These are phyloP conservation scores for Amyelois transitella DNA, from an alignment of 1,140 invertebrate genomes.

Conservation along the genomic window DNA sequence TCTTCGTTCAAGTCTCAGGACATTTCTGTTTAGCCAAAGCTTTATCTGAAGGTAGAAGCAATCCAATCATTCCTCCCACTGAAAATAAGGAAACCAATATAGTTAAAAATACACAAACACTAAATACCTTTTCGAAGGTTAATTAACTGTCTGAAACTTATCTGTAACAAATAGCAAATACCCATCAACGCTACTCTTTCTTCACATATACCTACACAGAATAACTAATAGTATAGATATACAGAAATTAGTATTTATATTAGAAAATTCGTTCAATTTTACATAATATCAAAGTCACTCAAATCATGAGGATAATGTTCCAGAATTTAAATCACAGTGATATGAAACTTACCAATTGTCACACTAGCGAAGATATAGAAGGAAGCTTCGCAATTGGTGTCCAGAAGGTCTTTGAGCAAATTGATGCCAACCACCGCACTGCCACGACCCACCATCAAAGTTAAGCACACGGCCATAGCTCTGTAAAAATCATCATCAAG, in stretches of 20 bases:
- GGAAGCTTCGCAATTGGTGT: slow-evolving; percentile 43
- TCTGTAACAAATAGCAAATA: no score
- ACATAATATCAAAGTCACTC: no score
- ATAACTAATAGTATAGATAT: no score
- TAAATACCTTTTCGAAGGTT: no score
- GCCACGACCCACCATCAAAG: slow-evolving; percentile 58
- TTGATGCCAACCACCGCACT: slow-evolving; percentile 60
- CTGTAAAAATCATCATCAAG: slow-evolving; percentile 33
- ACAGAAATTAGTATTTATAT: no score
- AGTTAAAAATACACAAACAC: background rate
- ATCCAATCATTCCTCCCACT: slow-evolving; percentile 38
- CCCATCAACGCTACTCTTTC: no score
- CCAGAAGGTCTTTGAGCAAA: slow-evolving; percentile 46
- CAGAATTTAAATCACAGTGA: no score
- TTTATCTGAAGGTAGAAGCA: slow-evolving; percentile 34
- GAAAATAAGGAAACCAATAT: slow-evolving; percentile 15
- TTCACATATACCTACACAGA: no score
- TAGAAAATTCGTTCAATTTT: no score
- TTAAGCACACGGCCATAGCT: slow-evolving; percentile 66
- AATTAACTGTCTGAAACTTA: no score
- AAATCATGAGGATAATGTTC: no score
- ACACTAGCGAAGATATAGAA: slow-evolving; percentile 56
- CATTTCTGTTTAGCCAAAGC: slow-evolving; percentile 14
- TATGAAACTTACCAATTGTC: slow-evolving; percentile 41
- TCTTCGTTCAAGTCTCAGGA: slow-evolving; percentile 13